Evolutionary conservation across 2,797 vertebrate species (phyloP).

Genomic region (Stomatorhinus walkeri): DNA sequence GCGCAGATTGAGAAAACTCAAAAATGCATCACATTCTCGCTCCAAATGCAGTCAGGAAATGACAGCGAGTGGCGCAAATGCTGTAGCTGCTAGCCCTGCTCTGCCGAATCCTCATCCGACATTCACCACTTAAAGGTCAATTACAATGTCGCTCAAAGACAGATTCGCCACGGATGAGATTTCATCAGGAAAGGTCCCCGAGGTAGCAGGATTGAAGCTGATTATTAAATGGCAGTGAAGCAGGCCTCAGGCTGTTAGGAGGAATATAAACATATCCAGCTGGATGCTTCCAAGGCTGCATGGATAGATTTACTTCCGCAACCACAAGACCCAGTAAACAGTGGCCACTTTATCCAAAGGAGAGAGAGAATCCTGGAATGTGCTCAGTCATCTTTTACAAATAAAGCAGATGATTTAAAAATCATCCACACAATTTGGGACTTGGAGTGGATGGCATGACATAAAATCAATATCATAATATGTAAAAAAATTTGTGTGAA

Average conservation of each 20-base stretch:
- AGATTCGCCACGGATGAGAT: not conserved
- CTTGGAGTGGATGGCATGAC: not conserved
- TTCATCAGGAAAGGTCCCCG: not conserved
- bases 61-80: not conserved
- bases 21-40: not conserved
- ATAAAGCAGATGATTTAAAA: not conserved
- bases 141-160: not conserved
- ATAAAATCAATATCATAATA: not conserved
- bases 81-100: not conserved
- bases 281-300: slow-evolving; percentile 14
- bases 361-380: slow-evolving; percentile 18
- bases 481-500: not conserved
- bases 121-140: slow-evolving; percentile 1
- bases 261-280: not conserved
- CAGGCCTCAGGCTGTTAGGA: not conserved
- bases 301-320: slow-evolving; percentile 6
- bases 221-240: not conserved
- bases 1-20: not conserved
- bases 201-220: not conserved
- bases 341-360: slow-evolving; percentile 21
- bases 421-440: not conserved
- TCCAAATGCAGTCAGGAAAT: not conserved
- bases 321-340: not conserved
- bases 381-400: slow-evolving; percentile 22
- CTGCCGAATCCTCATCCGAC: not conserved